phyloP scores from a whole-genome alignment of 2,797 vertebrate species.

The Cossypha heuglini region DNA sequence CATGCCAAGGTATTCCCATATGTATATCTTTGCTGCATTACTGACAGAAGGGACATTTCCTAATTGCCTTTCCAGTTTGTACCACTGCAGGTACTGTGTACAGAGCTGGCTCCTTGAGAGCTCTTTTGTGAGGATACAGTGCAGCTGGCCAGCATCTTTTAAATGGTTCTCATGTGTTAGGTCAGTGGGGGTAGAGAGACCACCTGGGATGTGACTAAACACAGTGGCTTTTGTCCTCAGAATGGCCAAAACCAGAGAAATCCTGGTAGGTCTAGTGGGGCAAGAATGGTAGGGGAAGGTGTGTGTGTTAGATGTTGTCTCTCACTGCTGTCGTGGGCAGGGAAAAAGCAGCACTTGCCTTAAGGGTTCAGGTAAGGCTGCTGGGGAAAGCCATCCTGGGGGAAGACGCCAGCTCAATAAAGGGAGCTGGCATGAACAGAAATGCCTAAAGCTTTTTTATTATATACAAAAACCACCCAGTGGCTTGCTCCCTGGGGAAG shows the following conservation, averaged over 20 bases:
- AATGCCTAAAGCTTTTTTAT: background rate
- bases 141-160: background rate
- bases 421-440: background rate
- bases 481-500: background rate
- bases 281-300: background rate
- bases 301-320: background rate
- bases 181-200: background rate
- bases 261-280: background rate
- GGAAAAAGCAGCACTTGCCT: background rate
- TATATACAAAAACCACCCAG: background rate
- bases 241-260: background rate
- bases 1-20: background rate
- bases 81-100: rapidly evolving
- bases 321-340: background rate
- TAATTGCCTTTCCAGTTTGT: background rate
- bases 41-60: background rate
- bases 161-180: background rate
- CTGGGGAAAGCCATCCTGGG: background rate
- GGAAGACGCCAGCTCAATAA: background rate
- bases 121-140: background rate
- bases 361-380: background rate
- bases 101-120: background rate
- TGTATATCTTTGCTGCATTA: background rate
- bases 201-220: background rate
- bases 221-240: background rate